Base-by-base conservation (phyloP, 2,888 invertebrate genomes). In the Cosmia trapezina region DNA sequence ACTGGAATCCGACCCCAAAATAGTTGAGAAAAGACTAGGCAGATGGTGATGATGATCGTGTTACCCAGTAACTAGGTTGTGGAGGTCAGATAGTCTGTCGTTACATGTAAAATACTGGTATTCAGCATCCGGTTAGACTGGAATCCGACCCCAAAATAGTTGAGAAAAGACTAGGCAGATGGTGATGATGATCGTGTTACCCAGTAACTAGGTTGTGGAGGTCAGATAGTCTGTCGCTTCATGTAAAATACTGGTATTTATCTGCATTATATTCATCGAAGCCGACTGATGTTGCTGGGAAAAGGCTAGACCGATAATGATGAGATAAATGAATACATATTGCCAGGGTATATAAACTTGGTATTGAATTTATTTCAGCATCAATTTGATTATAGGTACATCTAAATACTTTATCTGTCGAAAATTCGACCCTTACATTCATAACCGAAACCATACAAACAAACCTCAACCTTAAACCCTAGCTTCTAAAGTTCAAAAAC, bases 361-460 rank as follows among this genome's bases (percentile, higher is more conserved):
- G 63, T 70, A 84, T 78, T 75, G 73, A 84, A 85, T 85, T 85
- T 85, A 85, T 78, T 85, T 76, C 76, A 47, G 41, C 63, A 60
- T 62, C 33, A 80, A 85, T 73, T 67, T 64, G 47, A 72, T 80
- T 85, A 75, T 1, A 3, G 1, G 3, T 81, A 62, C 41, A n/a
- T 61, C 57, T 78, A 83, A 85, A 73, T 76, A 64, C 72, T 63
- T 76, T 84, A 82, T 60, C 63, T 76, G 62, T 67, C 51, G 56
- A 37, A 74, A 76, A 85, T 76, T 84, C 71, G 76, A 72, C 80
- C 83, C 85, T 56, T 63, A 70, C 28, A 74, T 74, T 75, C 49
- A 70, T 63, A 68, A 1, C 12, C 11, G 0, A 45, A 19, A 17
- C 74, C 14, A 9, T 1, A 12, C 56, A 73, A 41, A 12, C 5